A percentile compares a stretch with the other conserved stretches of the same genome.
Evolutionary conservation across 2,888 invertebrate species (phyloP).

Genomic region (Nymphalis c-album): DNA sequence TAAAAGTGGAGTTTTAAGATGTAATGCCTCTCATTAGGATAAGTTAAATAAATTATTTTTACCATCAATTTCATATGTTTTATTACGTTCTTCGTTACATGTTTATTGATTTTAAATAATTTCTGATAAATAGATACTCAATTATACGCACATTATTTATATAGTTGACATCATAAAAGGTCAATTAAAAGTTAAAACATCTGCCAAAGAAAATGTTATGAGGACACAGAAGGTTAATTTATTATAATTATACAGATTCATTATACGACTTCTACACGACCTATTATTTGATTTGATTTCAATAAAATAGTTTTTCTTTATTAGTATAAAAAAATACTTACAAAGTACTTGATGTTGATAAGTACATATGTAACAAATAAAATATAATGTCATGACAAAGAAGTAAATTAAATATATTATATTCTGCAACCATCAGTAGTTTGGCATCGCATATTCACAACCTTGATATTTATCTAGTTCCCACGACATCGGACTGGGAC

Average conservation of each 20-base stretch:
- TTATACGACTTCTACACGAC: no score
- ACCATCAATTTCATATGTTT: slow-evolving; percentile 37
- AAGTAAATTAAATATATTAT: not conserved
- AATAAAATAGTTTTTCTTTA: no score
- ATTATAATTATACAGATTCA: no score
- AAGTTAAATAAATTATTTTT: slow-evolving; percentile 57
- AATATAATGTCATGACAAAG: not conserved
- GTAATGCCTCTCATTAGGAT: slow-evolving; percentile 39
- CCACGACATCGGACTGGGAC: slow-evolving; percentile 31
- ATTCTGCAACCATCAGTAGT: not conserved
- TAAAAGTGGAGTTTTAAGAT: slow-evolving; percentile 39
- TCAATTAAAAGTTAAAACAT: no score
- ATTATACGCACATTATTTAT: no score
- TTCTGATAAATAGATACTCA: no score
- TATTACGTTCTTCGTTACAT: slow-evolving; percentile 5
- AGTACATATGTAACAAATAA: not conserved
- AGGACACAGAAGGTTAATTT: no score
- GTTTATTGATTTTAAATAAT: not conserved
- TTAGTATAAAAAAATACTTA: no score
- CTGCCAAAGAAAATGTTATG: no score
- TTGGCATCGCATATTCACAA: slow-evolving; percentile 14
- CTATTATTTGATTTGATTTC: no score
- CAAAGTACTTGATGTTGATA: not conserved
- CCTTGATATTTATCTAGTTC: slow-evolving; percentile 39
- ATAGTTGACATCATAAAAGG: not conserved